Base-by-base conservation (phyloP, 2,113 vertebrate species). In the Oreocharis arfaki region DNA sequence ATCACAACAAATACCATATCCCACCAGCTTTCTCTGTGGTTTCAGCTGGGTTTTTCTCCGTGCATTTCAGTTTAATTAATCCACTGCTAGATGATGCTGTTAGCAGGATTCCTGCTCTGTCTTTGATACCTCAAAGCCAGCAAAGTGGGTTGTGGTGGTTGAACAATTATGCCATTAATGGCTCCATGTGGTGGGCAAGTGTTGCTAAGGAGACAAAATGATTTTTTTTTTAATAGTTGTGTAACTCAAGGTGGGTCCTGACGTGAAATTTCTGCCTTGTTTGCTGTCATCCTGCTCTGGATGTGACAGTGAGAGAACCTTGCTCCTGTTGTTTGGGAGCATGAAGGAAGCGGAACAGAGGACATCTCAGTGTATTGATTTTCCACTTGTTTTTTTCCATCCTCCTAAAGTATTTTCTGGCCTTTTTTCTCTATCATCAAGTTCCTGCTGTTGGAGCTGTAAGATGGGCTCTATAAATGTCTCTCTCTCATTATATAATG, bases 81-180 rank as follows among this genome's bases (percentile, higher is more conserved):
- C 80, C 90, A 68, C 55, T 47, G 63, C 44, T 87, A 28, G 59
- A 24, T 71, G 90, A 78, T 63, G 76, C 33, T 95, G 52, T 71
- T 90, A 93, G 80, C 82, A 88, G 73, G 82, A 74, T 90, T 84
- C 90, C 94, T 92, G 47, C 44, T 89, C 91, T 92, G 73, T 32
- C 83, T 93, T 87, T 95, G 90, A 90, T 83, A 32, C 35, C 92
- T 92, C 82, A 85, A 90, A 96, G 80, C 59, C 85, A 87, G 46
- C 64, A 84, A 67, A 87, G 78, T 6, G 59, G 42, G 56, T 28
- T 78, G 86, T 82, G 70, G 81, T 93, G 73, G 52, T 84, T 76
- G 89, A 90, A 78, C 92, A 96, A 73, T 94, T 83, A 78, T 63
- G 55, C 73, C 95, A 92, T 95, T 96, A 96, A 97, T 79, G 86